Base-by-base conservation (phyloP, 2,888 invertebrate genomes). In the Meloe dianella region DNA sequence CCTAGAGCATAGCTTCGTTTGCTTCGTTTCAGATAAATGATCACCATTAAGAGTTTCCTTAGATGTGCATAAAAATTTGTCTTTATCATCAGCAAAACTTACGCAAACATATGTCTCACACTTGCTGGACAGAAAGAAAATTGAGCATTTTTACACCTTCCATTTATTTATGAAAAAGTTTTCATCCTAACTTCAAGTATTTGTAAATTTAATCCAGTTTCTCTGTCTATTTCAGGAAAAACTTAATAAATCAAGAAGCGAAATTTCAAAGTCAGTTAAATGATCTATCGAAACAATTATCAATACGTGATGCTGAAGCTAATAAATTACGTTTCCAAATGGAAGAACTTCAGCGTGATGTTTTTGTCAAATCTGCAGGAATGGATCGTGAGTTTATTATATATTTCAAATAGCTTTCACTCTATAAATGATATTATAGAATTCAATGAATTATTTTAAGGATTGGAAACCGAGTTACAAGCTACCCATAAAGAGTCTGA, bases 401-500 rank as follows among this genome's bases (percentile, higher is more conserved):
- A n/a, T n/a, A n/a, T 7, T n/a, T 4, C 2, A 10, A 22, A 57
- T 12, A 17, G 17, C 27, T 27, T 17, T 22, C 1, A 29, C 27
- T 1, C 20, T 5, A 22, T 10, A 38, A 65, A 38, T 29, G 12
- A 57, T 35, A 61, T 58, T 61, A 29, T 65, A 65, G 17, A 57
- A 32, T 38, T 54, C 14, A 24, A 17, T 27, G 14, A 22, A 17
- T 65, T 38, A 24, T 60, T 14, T 41, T 6, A 85, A 91, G 90
- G 89, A 67, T 81, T 90, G 73, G 89, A 90, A 85, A 86, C 87
- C 75, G 89, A 90, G 77, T 81, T 91, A 20, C 87, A 87, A 70
- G 85, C 88, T n/a, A 89, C 90, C 0, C 87, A 88, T 82, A 90
- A 90, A 74, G 90, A 91, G 80, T 88, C 89, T 1, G 90, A 90